Conservation (phyloP, 2,113 vertebrate genomes). For the Rattus rattus region DNA sequence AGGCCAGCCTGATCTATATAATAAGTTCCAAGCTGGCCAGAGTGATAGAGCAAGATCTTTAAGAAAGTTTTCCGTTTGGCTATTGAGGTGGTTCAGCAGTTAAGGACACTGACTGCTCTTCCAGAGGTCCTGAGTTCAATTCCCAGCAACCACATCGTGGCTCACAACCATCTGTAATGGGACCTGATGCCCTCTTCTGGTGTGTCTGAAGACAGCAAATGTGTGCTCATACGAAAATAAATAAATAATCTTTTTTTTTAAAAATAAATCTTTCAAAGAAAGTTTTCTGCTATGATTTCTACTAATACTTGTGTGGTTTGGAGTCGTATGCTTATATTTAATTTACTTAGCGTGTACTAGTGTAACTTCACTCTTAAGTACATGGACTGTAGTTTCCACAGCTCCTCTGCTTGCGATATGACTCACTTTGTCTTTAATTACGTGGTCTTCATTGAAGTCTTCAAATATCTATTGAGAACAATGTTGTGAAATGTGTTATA, state of each 20-base stretch:
- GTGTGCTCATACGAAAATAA: too few relatives aligned
- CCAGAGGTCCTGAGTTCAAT: too few relatives aligned
- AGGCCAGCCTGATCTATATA: neutral
- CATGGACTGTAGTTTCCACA: neutral
- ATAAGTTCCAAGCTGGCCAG: neutral
- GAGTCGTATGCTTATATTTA: neutral
- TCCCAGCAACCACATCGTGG: too few relatives aligned
- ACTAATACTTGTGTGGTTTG: neutral
- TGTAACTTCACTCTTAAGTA: neutral
- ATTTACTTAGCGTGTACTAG: neutral
- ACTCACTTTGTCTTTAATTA: conserved; percentile 12
- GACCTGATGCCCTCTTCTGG: too few relatives aligned
- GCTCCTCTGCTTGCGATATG: neutral
- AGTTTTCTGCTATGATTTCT: neutral
- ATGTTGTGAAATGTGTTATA: conserved; percentile 13
- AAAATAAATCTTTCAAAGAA: neutral
- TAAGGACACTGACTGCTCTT: too few relatives aligned
- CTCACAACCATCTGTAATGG: too few relatives aligned
- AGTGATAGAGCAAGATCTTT: neutral
- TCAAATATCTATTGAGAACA: conserved; percentile 31
- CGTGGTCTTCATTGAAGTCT: conserved; percentile 5
- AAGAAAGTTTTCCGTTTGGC: neutral
- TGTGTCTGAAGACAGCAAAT: too few relatives aligned
- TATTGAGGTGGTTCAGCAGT: too few relatives aligned
- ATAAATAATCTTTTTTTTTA: too few relatives aligned